These are phyloP conservation scores for Myathropa florea DNA, from an alignment of 2,888 invertebrate species.

Conservation along the genomic window DNA sequence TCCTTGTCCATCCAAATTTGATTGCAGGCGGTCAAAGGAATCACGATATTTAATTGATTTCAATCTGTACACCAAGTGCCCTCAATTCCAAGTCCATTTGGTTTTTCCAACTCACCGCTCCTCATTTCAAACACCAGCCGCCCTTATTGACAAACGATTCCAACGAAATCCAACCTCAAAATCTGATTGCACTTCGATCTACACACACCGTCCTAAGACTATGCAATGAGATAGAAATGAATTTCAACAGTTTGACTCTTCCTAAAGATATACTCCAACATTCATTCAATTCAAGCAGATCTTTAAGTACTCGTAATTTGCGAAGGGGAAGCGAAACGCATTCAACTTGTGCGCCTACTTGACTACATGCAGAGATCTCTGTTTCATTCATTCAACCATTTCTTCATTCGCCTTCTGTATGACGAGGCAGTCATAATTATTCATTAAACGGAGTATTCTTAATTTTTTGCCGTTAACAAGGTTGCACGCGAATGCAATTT, in stretches of 20 bases:
- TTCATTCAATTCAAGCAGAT: neutral
- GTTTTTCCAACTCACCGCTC: too few species aligned
- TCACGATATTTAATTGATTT: too few species aligned
- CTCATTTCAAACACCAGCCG: too few species aligned
- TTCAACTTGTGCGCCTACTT: neutral
- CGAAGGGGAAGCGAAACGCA: neutral
- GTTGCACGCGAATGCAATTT: neutral
- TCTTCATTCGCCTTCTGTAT: neutral
- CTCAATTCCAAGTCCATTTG: too few species aligned
- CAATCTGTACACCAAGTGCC: too few species aligned
- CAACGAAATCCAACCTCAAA: too few species aligned
- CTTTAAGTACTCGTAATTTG: too few species aligned
- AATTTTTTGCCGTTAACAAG: neutral
- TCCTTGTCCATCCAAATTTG: too few species aligned
- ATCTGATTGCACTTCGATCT: too few species aligned
- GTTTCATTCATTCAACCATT: neutral
- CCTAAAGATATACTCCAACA: neutral
- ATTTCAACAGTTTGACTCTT: neutral
- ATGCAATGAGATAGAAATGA: neutral
- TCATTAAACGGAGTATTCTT: neutral
- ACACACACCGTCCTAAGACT: neutral
- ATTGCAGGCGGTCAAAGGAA: too few species aligned
- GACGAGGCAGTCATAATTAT: neutral
- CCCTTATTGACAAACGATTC: too few species aligned
- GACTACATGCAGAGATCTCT: neutral